Evolutionary conservation across 2,888 invertebrate species (phyloP).

Genomic region (Leucophora obtusa): DNA sequence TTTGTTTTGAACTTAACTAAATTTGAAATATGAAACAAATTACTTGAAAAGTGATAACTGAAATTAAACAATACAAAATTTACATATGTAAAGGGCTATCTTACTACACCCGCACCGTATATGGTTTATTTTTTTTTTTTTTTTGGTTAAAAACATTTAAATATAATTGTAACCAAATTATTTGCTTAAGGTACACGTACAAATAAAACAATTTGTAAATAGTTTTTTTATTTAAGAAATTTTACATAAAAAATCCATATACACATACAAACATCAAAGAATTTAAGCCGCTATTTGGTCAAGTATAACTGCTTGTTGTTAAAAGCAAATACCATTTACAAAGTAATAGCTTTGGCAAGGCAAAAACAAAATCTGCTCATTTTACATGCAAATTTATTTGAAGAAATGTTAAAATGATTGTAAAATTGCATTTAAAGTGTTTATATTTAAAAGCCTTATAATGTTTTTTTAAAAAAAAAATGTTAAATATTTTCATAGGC

Average conservation of each 20-base stretch:
- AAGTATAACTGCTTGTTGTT: constrained; percentile 46
- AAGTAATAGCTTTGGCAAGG: constrained; percentile 8
- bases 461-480: constrained; percentile 42
- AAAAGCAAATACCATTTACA: constrained; percentile 16
- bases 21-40: constrained; percentile 11
- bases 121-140: background rate
- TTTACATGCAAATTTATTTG: constrained; percentile 42
- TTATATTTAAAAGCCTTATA: constrained; percentile 49
- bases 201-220: constrained; percentile 23
- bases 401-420: constrained; percentile 15
- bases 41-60: constrained; percentile 9
- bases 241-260: constrained; percentile 35
- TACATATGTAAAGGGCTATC: background rate
- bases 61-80: background rate
- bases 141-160: background rate
- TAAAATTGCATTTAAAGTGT: constrained; percentile 31
- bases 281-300: constrained; percentile 54
- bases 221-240: constrained; percentile 9
- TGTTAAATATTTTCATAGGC: constrained; percentile 41
- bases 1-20: too few relatives aligned
- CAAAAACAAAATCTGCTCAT: background rate
- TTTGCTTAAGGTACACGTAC: constrained; percentile 18
- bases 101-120: constrained; percentile 46
- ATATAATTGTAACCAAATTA: background rate
- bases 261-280: constrained; percentile 53